These are phyloP conservation scores for Paguma larvata DNA, from an alignment of 2,797 vertebrate genomes.

Conservation along the genomic window DNA sequence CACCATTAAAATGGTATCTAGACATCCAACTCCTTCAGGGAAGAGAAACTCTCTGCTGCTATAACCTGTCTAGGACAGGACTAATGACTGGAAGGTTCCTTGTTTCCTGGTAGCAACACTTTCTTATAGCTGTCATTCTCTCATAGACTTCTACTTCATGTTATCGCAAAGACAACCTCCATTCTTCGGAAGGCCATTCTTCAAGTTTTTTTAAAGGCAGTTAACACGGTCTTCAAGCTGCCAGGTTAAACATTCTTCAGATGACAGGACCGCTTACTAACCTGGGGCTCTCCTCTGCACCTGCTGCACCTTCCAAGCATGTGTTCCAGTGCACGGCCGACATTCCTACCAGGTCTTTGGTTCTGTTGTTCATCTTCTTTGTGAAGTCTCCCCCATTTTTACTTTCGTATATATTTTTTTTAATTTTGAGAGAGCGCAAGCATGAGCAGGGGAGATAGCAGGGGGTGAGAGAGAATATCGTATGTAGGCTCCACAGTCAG, in stretches of 20 bases:
- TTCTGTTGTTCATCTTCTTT: neutral
- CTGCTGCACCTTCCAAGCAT: neutral
- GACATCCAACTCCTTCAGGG: neutral
- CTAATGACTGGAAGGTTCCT: neutral
- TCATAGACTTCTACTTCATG: neutral
- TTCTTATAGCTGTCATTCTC: neutral
- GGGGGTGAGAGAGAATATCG: too few species aligned
- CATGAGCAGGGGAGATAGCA: too few species aligned
- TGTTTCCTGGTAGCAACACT: neutral
- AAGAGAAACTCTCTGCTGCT: neutral
- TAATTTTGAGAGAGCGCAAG: too few species aligned
- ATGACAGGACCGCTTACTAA: neutral
- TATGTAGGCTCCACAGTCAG: too few species aligned
- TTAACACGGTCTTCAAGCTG: neutral
- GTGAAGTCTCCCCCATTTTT: neutral
- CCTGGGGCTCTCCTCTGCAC: neutral
- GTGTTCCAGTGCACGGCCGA: neutral
- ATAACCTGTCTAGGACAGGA: neutral
- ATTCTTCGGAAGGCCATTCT: neutral
- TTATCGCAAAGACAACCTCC: neutral
- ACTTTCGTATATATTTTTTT: too few species aligned
- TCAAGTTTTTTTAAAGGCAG: neutral
- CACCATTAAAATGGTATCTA: neutral
- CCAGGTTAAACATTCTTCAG: neutral
- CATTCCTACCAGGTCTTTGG: neutral